Percentiles rank a stretch among this genome's conserved stretches.
Evolutionary conservation across 2,113 vertebrate species (phyloP).

Genomic region (Columbina picui): DNA sequence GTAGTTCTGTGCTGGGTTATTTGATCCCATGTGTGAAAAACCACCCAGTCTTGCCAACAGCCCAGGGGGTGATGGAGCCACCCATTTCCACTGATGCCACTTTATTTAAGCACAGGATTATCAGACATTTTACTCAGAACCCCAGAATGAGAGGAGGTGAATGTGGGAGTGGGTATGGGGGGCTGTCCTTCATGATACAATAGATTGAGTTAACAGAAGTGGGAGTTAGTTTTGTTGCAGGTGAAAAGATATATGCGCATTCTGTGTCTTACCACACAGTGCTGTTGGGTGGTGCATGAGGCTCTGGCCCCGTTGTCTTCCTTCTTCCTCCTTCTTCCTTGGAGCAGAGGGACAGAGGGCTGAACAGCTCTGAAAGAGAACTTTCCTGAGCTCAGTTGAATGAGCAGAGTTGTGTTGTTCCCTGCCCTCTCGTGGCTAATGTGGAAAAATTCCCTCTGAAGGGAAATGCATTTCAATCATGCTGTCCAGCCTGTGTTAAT

Average conservation of each 20-base stretch:
- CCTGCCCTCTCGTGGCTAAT: constrained; percentile 50
- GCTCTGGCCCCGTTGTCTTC: accelerated
- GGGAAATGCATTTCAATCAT: neutral
- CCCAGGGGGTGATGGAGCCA: neutral
- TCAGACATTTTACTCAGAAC: neutral
- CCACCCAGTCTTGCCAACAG: neutral
- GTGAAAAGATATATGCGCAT: neutral
- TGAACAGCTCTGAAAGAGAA: neutral
- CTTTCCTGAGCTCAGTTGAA: neutral
- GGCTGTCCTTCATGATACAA: neutral
- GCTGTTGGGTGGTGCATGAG: neutral
- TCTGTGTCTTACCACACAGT: neutral
- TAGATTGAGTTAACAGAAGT: neutral
- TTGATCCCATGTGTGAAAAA: neutral
- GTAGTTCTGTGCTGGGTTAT: neutral
- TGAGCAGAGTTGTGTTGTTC: neutral
- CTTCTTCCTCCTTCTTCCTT: neutral
- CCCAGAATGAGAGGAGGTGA: neutral
- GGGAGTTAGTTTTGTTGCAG: neutral
- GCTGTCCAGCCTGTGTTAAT: neutral
- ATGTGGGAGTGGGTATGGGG: neutral
- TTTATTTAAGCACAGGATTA: neutral
- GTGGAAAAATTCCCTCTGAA: neutral
- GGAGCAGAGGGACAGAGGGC: neutral
- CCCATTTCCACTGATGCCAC: neutral